Conservation (phyloP, 30 jellyfish, hydroid and myxozoan species). For the Morbakka virulenta region DNA sequence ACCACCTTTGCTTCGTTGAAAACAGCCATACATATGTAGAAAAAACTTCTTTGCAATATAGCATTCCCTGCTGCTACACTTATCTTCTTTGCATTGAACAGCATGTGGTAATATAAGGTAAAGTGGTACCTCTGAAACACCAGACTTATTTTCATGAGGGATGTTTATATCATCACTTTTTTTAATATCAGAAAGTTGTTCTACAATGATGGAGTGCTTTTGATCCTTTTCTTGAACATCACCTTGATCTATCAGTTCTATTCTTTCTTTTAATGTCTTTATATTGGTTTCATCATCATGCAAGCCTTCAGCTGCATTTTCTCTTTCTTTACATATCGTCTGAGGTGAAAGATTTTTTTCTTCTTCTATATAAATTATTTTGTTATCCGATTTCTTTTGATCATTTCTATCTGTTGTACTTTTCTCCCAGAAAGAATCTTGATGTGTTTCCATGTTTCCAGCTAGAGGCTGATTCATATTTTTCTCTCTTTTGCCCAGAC, state of each 20-base stretch:
- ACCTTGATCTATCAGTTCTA: neutral
- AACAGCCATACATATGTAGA: conserved; percentile 24
- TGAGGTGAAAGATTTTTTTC: too few relatives aligned
- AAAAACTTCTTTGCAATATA: conserved; percentile 27
- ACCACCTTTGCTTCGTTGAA: conserved; percentile 29
- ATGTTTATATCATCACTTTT: neutral
- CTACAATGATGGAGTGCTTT: too few relatives aligned
- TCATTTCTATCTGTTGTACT: too few relatives aligned
- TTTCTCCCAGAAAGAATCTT: too few relatives aligned
- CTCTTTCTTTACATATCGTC: neutral
- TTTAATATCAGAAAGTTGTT: too few relatives aligned
- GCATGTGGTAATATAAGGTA: neutral
- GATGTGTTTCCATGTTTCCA: conserved; percentile 1
- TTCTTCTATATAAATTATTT: too few relatives aligned
- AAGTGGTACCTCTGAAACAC: neutral
- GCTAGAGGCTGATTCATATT: too few relatives aligned
- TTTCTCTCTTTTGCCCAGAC: too few relatives aligned
- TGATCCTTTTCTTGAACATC: neutral
- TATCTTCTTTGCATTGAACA: neutral
- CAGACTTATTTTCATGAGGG: too few relatives aligned
- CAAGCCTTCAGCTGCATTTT: neutral
- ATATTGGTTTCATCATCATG: neutral
- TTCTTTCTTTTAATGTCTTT: neutral
- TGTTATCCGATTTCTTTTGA: too few relatives aligned
- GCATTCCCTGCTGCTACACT: conserved; percentile 31